These are phyloP conservation scores for Orchesella flavescens DNA, from an alignment of 2,888 invertebrate genomes.

Conservation along the genomic window DNA sequence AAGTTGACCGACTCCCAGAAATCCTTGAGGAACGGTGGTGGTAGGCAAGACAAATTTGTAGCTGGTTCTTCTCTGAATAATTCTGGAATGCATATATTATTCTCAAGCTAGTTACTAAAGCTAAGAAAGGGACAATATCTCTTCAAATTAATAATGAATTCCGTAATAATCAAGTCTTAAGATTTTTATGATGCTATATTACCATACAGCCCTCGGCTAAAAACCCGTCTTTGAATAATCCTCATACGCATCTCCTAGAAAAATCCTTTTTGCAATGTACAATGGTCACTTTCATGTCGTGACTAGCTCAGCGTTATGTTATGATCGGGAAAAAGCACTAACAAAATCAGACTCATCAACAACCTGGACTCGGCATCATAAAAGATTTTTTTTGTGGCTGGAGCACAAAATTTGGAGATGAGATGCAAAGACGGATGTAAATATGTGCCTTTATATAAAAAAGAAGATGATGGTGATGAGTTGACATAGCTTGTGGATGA, in stretches of 20 bases:
- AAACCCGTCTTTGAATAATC: conserved; percentile 5
- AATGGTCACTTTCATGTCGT: conserved; percentile 41
- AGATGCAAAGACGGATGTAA: conserved; percentile 29
- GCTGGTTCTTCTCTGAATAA: neutral
- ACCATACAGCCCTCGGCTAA: conserved; percentile 4
- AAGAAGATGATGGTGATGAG: conserved; percentile 15
- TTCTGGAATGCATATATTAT: conserved; percentile 5
- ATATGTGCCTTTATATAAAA: neutral
- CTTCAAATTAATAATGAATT: conserved; percentile 5
- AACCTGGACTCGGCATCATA: neutral
- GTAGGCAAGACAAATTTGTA: neutral
- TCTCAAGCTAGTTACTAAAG: too few relatives aligned
- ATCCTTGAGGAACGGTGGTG: conserved; percentile 39
- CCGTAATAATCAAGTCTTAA: neutral
- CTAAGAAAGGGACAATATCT: neutral
- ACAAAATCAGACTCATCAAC: neutral
- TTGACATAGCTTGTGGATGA: neutral
- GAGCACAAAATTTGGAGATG: neutral
- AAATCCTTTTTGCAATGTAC: neutral
- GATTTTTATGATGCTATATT: conserved; percentile 16
- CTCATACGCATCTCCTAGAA: neutral
- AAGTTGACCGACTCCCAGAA: conserved; percentile 54
- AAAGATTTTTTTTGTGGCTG: neutral
- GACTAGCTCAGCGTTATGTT: conserved; percentile 13
- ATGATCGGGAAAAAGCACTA: neutral